Base-by-base conservation (phyloP, 37 sponge, comb jelly and placozoan species). In the Agelas oroides region DNA sequence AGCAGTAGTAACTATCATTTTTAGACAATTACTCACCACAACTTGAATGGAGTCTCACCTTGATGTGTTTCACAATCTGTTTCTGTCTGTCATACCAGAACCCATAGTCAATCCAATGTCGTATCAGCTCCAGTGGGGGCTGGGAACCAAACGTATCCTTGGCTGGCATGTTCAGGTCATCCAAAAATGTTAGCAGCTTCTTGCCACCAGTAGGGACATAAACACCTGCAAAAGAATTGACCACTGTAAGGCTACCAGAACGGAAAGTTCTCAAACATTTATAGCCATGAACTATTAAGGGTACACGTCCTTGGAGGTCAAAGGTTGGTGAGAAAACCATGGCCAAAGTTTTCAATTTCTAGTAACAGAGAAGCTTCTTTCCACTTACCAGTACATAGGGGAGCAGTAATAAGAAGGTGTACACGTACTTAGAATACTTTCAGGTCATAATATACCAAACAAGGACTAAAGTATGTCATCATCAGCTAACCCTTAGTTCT, bases 131-230 rank as follows among this genome's bases (percentile, higher is more conserved):
- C 54, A 99, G 90, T 1, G 99, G 99, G 20, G 99, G 99, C 88
- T 99, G 99, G 21, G 99, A 96, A 38, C 97, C 97, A 89, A 92
- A 99, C 21, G 80, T 84, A 61, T 99, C 99, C 73, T 99, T 99
- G 59, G 94, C 92, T 19, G 99, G 97, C 97, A 99, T 99, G 92
- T 96, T 99, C 82, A 99, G 73, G 73, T 99, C 99, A 65, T 99
- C 99, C 92, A 99, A 77, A 70, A 99, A 97, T 31, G 95, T 92
- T 8, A 98, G 85, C 68, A 98, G 82, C 86, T 90, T 96, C 88
- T 96, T 98, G 15, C 99, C 99, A 37, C 99, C 99, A 75, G 96
- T 70, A 31, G 97, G 99, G 5, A 95, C 97, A 57, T 90, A 99
- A 36, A 99, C 99, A 63, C 96, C 95, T 93, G 73, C 1, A 23